Percentiles rank a stretch among this genome's conserved stretches.
Evolutionary conservation across 2,113 vertebrate species (phyloP).

Genomic region (Eulacestoma nigropectus): DNA sequence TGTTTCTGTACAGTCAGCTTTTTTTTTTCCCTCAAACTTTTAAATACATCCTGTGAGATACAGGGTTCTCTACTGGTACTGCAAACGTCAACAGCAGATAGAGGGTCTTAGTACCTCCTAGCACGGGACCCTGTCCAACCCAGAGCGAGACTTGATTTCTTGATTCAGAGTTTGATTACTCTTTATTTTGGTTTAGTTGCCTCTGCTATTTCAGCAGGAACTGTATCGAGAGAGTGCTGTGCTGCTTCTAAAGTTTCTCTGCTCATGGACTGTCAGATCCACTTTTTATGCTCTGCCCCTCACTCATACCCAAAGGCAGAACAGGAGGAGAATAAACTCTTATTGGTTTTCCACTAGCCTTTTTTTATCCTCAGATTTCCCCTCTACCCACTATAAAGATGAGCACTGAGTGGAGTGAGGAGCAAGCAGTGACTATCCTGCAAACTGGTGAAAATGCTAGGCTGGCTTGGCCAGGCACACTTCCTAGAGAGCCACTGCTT

Average conservation of each 20-base stretch:
- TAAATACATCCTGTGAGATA: neutral
- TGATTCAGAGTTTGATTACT: neutral
- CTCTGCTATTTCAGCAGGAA: neutral
- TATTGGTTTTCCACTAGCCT: neutral
- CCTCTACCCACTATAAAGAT: neutral
- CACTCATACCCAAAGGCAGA: neutral
- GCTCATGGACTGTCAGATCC: neutral
- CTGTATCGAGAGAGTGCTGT: neutral
- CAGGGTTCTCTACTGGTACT: neutral
- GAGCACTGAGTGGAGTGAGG: neutral
- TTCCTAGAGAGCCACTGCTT: neutral
- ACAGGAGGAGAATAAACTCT: neutral
- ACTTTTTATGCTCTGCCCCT: neutral
- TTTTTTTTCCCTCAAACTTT: neutral
- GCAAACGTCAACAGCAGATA: neutral
- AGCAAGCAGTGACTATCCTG: neutral
- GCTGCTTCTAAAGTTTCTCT: neutral
- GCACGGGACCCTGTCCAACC: accelerated
- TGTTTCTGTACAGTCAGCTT: neutral
- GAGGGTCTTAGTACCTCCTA: neutral
- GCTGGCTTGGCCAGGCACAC: neutral
- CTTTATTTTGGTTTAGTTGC: neutral
- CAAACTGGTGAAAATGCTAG: neutral
- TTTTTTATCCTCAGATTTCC: neutral
- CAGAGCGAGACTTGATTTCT: neutral